A percentile compares a stretch with the other conserved stretches of the same genome.
Conservation (phyloP, 2,113 vertebrate species). For the Rhinogobius similis region DNA sequence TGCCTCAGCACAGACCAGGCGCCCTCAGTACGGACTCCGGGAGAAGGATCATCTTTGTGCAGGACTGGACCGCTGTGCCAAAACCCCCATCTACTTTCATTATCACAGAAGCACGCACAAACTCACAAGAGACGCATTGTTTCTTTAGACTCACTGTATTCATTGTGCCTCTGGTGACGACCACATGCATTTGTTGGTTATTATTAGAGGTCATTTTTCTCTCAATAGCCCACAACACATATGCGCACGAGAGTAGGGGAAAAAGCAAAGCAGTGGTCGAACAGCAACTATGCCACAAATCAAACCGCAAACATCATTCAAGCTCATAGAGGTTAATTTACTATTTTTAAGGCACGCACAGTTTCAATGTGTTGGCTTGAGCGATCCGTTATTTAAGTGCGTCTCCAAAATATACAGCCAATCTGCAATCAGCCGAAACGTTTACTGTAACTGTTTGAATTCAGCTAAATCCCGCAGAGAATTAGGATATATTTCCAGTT, state of each 20-base stretch:
- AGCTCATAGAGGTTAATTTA: background rate
- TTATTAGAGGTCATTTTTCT: background rate
- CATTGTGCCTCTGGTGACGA: conserved; percentile 50
- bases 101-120: conserved; percentile 52
- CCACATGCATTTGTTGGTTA: conserved; percentile 35
- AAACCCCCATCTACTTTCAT: conserved; percentile 52
- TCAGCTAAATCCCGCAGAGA: background rate
- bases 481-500: background rate
- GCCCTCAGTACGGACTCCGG: conserved; percentile 62
- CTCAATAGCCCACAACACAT: background rate
- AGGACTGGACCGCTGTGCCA: conserved; percentile 39
- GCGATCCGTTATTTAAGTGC: background rate
- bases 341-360: background rate
- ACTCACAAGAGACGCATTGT: conserved; percentile 65
- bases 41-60: conserved; percentile 67
- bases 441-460: background rate
- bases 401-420: background rate
- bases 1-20: conserved; percentile 68
- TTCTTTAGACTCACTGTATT: conserved; percentile 17
- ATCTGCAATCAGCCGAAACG: background rate
- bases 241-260: background rate
- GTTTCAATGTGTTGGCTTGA: background rate
- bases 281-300: background rate
- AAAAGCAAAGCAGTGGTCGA: background rate
- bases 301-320: background rate